Evolutionary conservation across 2,113 vertebrate genomes (phyloP).

Genomic region (Opisthocomus hoazin): DNA sequence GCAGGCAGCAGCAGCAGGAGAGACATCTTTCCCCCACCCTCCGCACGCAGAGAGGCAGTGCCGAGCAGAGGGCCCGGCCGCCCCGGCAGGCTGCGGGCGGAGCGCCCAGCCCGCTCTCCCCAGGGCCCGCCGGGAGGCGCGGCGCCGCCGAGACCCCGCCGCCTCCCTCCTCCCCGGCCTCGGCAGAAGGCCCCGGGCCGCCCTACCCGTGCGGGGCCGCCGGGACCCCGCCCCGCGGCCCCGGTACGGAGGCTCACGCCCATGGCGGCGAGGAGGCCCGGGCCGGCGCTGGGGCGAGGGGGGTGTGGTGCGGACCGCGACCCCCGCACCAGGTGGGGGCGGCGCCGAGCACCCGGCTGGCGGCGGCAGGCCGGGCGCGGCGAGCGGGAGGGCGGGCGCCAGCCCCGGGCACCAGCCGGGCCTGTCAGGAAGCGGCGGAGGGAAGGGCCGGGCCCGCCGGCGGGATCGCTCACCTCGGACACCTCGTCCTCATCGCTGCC

Average conservation of each 20-base stretch:
- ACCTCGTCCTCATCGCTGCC: constrained; percentile 97
- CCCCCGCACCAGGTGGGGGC: neutral
- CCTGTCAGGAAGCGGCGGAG: neutral
- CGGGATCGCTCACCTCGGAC: constrained; percentile 82
- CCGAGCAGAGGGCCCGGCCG: neutral
- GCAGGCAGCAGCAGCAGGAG: neutral
- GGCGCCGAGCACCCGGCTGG: neutral
- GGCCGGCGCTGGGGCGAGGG: no score
- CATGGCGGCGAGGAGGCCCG: neutral
- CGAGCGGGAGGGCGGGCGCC: neutral
- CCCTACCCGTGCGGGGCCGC: neutral
- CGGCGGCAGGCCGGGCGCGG: neutral
- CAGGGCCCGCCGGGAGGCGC: neutral
- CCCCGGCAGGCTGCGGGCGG: neutral
- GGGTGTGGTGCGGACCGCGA: neutral
- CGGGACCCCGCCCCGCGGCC: neutral
- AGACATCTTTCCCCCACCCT: neutral
- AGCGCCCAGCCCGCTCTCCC: neutral
- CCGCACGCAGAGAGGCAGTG: neutral
- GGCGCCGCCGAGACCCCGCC: neutral
- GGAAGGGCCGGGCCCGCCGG: neutral
- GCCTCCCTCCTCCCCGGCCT: neutral
- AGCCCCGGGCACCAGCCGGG: neutral
- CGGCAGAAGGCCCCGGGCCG: neutral
- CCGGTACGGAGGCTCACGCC: neutral